Base-by-base conservation (phyloP, 2,113 vertebrate genomes). In the Gracilinanus agilis region DNA sequence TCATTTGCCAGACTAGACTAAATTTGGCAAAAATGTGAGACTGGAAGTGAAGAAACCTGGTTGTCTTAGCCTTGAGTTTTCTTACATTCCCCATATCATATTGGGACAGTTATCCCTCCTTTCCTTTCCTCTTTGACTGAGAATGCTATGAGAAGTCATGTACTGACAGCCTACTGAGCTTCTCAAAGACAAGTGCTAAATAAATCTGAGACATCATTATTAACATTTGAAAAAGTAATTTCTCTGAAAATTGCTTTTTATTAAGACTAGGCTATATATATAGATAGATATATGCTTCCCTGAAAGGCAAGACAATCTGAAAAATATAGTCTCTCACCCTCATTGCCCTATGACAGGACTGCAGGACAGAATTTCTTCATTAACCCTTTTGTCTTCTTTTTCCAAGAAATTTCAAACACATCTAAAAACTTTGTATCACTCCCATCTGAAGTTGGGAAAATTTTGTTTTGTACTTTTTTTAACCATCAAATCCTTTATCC, bases 101-200 rank as follows among this genome's bases (percentile, higher is more conserved):
- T 90, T 16, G 54, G 44, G 55, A 53, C 8, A 12, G 1, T 2
- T 10, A 24, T 1, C 1, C 0, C 21, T 90, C 24, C 9, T 13
- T n/a, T 24, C 0, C 1, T 3, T 27, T 90, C 53, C 34, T 2
- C 54, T 34, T 23, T 55, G 56, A 56, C 3, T 49, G 21, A 9
- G 34, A 11, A 24, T 67, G n/a, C 7, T 6, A 83, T 83, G 49
- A 91, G 23, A 0, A 19, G 24, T 94, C 19, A 13, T 34, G 25
- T 55, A 91, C 92, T 1, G 11, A 10, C 9, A 3, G 11, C n/a
- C 34, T 54, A 94, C 29, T 90, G 29, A 89, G 29, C 53, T 95
- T 21, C 88, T 90, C 3, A 61, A 91, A 92, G 58, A 95, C 23
- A 95, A 90, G 34, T 54, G 54, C 44, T 83, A 55, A 91, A 54